These are phyloP conservation scores for Coleophora flavipennella DNA, from an alignment of 2,888 invertebrate species.

Conservation along the genomic window DNA sequence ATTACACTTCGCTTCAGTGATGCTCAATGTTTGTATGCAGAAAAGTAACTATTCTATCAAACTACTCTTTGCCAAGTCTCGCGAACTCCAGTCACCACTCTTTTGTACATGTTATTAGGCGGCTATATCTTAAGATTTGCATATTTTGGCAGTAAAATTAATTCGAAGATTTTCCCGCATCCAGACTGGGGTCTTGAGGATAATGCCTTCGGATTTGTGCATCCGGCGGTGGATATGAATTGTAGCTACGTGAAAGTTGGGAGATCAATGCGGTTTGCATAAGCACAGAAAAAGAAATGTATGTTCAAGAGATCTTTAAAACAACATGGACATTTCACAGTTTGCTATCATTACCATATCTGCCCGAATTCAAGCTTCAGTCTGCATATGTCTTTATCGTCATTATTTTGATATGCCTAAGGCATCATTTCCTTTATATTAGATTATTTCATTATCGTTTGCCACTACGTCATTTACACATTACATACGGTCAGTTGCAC, in stretches of 20 bases:
- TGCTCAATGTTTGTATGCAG: background rate
- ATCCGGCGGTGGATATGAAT: conserved; percentile 45
- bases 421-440: too few species aligned
- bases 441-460: too few species aligned
- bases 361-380: too few species aligned
- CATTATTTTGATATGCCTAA: too few species aligned
- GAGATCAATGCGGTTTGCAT: background rate
- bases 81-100: conserved; percentile 64
- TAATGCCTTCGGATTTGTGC: conserved; percentile 64
- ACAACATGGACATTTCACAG: too few species aligned
- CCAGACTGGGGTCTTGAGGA: conserved; percentile 34
- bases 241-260: conserved; percentile 20
- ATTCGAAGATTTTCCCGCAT: conserved; percentile 74
- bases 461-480: too few species aligned
- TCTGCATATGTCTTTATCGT: too few species aligned
- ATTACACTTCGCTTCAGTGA: too few species aligned
- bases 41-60: background rate
- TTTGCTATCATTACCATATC: too few species aligned
- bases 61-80: conserved; percentile 36
- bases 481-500: too few species aligned
- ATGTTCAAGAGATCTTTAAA: too few species aligned
- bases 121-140: conserved; percentile 69
- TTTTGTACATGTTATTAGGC: conserved; percentile 74
- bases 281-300: too few species aligned
- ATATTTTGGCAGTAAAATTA: conserved; percentile 74